Conservation (phyloP, 2,888 invertebrate species). For the Polymixis lichenea region DNA sequence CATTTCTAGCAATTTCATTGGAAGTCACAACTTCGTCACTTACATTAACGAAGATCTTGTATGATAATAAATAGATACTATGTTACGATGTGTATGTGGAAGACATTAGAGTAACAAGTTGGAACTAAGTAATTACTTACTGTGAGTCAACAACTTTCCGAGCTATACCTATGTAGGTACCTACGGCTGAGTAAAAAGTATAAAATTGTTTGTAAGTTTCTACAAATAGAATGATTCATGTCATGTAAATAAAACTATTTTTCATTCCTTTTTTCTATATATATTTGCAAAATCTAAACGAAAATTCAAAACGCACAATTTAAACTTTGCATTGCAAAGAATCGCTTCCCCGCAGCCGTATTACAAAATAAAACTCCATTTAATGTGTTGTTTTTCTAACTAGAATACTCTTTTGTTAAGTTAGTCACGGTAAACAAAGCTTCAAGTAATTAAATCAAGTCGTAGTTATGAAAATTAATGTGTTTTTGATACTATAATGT, state of each 20-base stretch:
- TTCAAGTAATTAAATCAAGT: conserved; percentile 10
- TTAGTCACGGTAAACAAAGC: conserved; percentile 16
- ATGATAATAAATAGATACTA: background rate
- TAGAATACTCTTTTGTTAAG: conserved; percentile 16
- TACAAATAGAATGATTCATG: background rate
- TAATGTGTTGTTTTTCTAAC: background rate
- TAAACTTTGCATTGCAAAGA: background rate
- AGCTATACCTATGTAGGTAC: background rate
- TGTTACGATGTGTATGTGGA: background rate
- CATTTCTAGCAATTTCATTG: conserved; percentile 3
- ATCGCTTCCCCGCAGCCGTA: background rate
- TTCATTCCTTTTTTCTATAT: no score
- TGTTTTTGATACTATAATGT: background rate
- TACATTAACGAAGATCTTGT: conserved; percentile 6
- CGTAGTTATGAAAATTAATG: conserved; percentile 15
- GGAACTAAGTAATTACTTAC: conserved; percentile 43
- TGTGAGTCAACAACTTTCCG: conserved; percentile 22
- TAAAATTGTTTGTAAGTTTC: background rate
- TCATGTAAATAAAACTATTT: no score
- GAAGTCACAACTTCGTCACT: background rate
- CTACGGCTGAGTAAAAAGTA: background rate
- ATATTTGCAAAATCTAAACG: no score
- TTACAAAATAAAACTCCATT: background rate
- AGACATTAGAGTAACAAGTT: conserved; percentile 10
- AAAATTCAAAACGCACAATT: background rate